phyloP scores from a whole-genome alignment of 1,140 invertebrate genomes.

The Bombus difficillimus region DNA sequence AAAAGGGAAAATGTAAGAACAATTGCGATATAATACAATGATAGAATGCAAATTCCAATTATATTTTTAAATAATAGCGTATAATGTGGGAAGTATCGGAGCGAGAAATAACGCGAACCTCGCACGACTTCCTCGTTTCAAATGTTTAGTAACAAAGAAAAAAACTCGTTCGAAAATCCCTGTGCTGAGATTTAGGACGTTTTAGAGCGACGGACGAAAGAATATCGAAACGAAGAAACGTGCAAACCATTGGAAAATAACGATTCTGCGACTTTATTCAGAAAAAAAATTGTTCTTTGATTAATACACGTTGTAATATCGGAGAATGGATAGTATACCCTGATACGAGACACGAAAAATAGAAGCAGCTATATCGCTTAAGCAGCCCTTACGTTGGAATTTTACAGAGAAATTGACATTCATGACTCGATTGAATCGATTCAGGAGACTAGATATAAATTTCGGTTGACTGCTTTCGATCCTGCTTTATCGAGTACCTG shows the following conservation, averaged over 20 bases:
- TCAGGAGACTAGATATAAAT: neutral
- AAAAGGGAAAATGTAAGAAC: neutral
- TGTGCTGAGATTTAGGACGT: neutral
- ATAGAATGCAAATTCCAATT: too few species aligned
- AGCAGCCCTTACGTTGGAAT: neutral
- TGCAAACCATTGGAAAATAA: neutral
- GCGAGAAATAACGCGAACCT: too few species aligned
- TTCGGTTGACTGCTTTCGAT: neutral
- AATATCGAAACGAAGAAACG: neutral
- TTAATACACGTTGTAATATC: neutral
- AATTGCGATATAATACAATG: too few species aligned
- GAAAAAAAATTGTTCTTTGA: neutral
- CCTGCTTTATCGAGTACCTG: conserved; percentile 5
- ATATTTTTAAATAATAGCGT: too few species aligned
- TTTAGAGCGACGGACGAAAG: neutral
- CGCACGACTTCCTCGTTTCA: neutral
- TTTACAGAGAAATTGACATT: neutral
- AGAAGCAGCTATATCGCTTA: neutral
- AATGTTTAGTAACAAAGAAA: neutral
- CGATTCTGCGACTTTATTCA: neutral
- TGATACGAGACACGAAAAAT: neutral
- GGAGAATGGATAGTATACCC: neutral
- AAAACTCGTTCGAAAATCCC: neutral
- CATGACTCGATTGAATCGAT: neutral
- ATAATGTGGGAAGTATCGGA: too few species aligned